These are phyloP conservation scores for Xanthia icteritia DNA, from an alignment of 2,888 invertebrate genomes.

Conservation along the genomic window DNA sequence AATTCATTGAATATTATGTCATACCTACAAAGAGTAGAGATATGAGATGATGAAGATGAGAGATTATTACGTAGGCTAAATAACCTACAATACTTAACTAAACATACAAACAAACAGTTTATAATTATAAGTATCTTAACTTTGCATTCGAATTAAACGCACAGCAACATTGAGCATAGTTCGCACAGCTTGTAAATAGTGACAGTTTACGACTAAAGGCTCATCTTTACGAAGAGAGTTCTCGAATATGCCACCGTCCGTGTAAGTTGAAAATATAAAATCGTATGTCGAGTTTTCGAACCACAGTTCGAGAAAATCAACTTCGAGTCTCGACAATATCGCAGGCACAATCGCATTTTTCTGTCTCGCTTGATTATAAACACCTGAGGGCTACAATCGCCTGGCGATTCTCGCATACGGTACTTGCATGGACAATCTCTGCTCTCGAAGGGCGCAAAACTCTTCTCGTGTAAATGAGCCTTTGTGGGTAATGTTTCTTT, in stretches of 20 bases:
- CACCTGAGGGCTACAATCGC: not conserved
- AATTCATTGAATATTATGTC: not conserved
- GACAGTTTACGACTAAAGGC: slow-evolving; percentile 1
- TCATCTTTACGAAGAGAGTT: not conserved
- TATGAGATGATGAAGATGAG: not conserved
- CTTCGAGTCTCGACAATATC: not conserved
- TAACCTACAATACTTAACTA: not conserved
- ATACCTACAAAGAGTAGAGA: not conserved
- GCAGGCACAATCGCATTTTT: not conserved
- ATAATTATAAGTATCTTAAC: not conserved
- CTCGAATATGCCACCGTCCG: not conserved
- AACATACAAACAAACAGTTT: slow-evolving; percentile 7
- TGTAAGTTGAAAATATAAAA: not conserved
- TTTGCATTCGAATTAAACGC: slow-evolving; percentile 15
- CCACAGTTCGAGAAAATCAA: not conserved
- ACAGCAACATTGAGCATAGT: slow-evolving; percentile 31
- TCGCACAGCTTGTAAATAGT: slow-evolving; percentile 40
- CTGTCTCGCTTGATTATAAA: not conserved
- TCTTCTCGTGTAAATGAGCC: not conserved
- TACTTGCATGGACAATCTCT: not conserved
- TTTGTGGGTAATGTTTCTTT: not conserved
- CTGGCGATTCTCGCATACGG: not conserved
- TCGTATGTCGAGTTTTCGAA: not conserved
- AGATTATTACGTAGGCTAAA: not conserved
- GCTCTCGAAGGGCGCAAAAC: not conserved